phyloP scores from a whole-genome alignment of 2,888 invertebrate species.

The Lissocephala sabroskyi region DNA sequence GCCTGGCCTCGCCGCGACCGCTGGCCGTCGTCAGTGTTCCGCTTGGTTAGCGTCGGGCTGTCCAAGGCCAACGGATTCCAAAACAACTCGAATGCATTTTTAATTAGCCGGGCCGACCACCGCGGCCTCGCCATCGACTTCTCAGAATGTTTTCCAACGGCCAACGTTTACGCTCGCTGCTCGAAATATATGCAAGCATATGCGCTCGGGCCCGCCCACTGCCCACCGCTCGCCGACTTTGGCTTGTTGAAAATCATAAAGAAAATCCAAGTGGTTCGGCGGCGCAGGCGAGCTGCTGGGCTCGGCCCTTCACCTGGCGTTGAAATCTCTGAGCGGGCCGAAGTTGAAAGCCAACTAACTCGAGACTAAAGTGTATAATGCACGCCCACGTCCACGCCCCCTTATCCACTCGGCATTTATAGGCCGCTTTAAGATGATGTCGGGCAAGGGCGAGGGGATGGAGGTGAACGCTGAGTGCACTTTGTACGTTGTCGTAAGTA shows the following conservation, averaged over 20 bases:
- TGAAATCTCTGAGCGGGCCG: too few species aligned
- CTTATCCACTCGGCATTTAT: slow-evolving; percentile 11
- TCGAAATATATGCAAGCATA: slow-evolving; percentile 42
- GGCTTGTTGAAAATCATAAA: slow-evolving; percentile 26
- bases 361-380: slow-evolving; percentile 39
- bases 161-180: too few species aligned
- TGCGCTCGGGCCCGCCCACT: slow-evolving; percentile 7
- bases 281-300: slow-evolving; percentile 16
- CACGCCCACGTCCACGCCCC: slow-evolving; percentile 16
- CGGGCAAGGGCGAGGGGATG: too few species aligned
- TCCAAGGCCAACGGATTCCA: slow-evolving; percentile 1
- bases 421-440: too few species aligned
- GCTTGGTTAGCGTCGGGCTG: slow-evolving; percentile 44
- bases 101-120: slow-evolving; percentile 51
- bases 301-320: neutral
- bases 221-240: slow-evolving; percentile 1
- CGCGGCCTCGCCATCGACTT: too few species aligned
- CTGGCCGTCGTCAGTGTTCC: slow-evolving; percentile 31
- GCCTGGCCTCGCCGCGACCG: too few species aligned
- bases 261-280: slow-evolving; percentile 32
- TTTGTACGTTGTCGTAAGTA: slow-evolving; percentile 56
- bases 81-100: slow-evolving; percentile 48
- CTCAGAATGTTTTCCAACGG: too few species aligned
- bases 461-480: slow-evolving; percentile 50
- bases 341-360: slow-evolving; percentile 54